phyloP scores from a whole-genome alignment of 2,888 invertebrate species.

The Tetragonisca angustula region DNA sequence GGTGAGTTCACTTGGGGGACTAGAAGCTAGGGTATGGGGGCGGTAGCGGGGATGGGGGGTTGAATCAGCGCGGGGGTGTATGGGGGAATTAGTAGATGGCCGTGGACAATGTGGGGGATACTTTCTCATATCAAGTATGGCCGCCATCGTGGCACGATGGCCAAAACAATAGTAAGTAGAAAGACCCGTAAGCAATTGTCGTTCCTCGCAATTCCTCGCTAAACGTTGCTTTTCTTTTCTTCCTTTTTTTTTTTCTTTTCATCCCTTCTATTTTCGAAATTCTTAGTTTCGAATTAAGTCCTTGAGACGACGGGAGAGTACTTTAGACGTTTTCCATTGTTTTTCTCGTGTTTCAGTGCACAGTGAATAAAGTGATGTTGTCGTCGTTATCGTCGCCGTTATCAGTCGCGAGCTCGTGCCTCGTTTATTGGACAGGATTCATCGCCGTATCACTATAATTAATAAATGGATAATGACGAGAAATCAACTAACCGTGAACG shows the following conservation, averaged over 20 bases:
- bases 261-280: background rate
- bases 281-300: slow-evolving; percentile 11
- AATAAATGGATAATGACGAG: slow-evolving; percentile 68
- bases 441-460: slow-evolving; percentile 36
- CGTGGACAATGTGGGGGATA: slow-evolving; percentile 84
- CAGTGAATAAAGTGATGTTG: slow-evolving; percentile 71
- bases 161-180: slow-evolving; percentile 84
- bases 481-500: slow-evolving; percentile 45
- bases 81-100: slow-evolving; percentile 83
- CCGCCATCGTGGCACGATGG: slow-evolving; percentile 84
- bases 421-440: slow-evolving; percentile 45
- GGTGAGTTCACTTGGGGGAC: slow-evolving; percentile 67
- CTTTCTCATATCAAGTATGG: slow-evolving; percentile 84
- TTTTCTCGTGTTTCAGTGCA: slow-evolving; percentile 66
- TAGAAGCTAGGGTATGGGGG: slow-evolving; percentile 48
- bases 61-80: slow-evolving; percentile 81
- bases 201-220: slow-evolving; percentile 38
- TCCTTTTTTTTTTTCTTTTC: background rate
- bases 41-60: slow-evolving; percentile 70
- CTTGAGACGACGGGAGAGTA: background rate
- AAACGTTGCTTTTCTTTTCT: slow-evolving; percentile 8
- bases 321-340: slow-evolving; percentile 36
- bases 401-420: slow-evolving; percentile 61
- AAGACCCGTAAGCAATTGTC: slow-evolving; percentile 57
- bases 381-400: slow-evolving; percentile 68